Evolutionary conservation across 1,140 invertebrate genomes (phyloP).

Genomic region (Micrasema longulum): DNA sequence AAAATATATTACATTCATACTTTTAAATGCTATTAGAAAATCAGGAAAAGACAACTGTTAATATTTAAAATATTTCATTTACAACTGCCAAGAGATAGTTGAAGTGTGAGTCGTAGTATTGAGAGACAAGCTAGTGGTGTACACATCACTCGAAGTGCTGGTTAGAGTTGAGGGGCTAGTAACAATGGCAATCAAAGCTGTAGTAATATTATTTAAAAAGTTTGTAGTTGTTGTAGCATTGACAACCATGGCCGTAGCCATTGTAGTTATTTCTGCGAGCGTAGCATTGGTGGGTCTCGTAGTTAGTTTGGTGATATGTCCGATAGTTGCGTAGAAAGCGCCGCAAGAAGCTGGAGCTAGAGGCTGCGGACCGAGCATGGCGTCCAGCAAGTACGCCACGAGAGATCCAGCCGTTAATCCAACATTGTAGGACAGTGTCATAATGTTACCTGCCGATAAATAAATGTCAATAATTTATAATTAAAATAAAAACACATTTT

Average conservation of each 20-base stretch:
- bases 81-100: conserved; percentile 29
- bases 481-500: too few relatives aligned
- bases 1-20: too few relatives aligned
- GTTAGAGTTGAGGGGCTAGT: background rate
- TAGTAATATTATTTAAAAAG: too few relatives aligned
- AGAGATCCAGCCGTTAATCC: conserved; percentile 86
- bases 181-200: too few relatives aligned
- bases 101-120: conserved; percentile 23
- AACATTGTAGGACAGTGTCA: conserved; percentile 90
- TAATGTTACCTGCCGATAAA: conserved; percentile 85
- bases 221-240: background rate
- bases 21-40: too few relatives aligned
- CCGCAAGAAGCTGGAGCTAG: conserved; percentile 64
- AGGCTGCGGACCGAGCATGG: conserved; percentile 72
- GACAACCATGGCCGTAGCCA: conserved; percentile 1
- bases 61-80: conserved; percentile 30
- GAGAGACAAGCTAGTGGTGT: conserved; percentile 11
- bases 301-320: conserved; percentile 37
- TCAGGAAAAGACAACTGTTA: too few relatives aligned
- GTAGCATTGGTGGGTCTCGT: conserved; percentile 44
- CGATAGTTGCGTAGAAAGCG: conserved; percentile 46
- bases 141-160: background rate
- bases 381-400: conserved; percentile 84
- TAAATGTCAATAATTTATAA: background rate
- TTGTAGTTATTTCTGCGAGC: conserved; percentile 28